Evolutionary conservation across 1,140 invertebrate genomes (phyloP), one percentile per base, ranked within the genome.

Genomic region (Campoletis sonorensis): DNA sequence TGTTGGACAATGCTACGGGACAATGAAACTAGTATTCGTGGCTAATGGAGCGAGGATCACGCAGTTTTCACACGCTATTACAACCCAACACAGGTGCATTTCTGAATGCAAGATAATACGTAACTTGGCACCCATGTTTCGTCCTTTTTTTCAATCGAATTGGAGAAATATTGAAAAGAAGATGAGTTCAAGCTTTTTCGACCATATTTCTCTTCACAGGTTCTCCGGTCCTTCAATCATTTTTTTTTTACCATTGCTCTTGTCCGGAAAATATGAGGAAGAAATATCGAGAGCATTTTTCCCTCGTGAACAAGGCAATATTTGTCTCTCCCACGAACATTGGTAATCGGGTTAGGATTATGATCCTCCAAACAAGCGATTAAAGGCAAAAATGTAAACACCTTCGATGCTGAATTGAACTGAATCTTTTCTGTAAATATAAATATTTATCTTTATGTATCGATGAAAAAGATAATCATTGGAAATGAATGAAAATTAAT

Each of bases 21-120:
- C 85, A 87, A 87, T 84, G 75, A 72, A 72, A 81, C 64, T 71
- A 83, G 82, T 83, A 82, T 87, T 85, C 83, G 85, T 79, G 79
- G 83, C 85, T 87, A 88, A 87, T 87, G 84, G 87, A 85, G 73
- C 84, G 81, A 84, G 30, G 83, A 83, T 81, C 84, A 84, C 80
- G 82, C 82, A 85, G 84, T 86, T 87, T 87, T 87, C 86, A 85
- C 86, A 87, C 85, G 85, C 82, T 58, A 58, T 58, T 58, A 58
- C 54, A 58, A 10, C 1, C 18, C 3, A 58, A 58, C 54, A 23
- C 21, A 23, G 18, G 54, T 58, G 54, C 21, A 58, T 58, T 18
- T 10, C 11, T 26, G 21, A 0, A 67, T 49, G 23, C 18, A 72
- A 58, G 68, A 67, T 79, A 64, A 67, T 33, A 64, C 81, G 83